phyloP scores from a whole-genome alignment of 2,797 vertebrate species.

The Hypotaenidia philippensis region DNA sequence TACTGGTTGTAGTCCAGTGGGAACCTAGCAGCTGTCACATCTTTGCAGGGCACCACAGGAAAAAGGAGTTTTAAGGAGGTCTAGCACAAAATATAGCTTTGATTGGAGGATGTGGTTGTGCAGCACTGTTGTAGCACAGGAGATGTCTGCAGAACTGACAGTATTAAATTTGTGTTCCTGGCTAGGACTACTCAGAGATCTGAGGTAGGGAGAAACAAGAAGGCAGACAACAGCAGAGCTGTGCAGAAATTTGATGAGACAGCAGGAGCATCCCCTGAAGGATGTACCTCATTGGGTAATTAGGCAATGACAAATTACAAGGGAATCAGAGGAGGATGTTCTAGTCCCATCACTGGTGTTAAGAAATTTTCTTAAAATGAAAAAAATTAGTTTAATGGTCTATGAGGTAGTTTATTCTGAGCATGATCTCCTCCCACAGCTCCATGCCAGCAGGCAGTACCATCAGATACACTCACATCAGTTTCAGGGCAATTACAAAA shows the following conservation, averaged over 20 bases:
- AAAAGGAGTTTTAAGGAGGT: not conserved
- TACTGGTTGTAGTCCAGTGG: not conserved
- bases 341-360: not conserved
- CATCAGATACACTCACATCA: not conserved
- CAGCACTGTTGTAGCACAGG: not conserved
- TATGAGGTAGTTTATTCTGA: not conserved
- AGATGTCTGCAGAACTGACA: not conserved
- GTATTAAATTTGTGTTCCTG: not conserved
- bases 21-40: not conserved
- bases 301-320: not conserved
- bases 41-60: not conserved
- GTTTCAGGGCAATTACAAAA: not conserved
- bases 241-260: not conserved
- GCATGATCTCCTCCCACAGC: not conserved
- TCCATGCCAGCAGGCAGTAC: not conserved
- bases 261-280: not conserved
- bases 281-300: not conserved
- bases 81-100: not conserved
- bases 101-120: not conserved
- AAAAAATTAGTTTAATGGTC: not conserved
- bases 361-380: not conserved
- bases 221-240: not conserved
- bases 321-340: not conserved
- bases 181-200: not conserved
- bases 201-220: not conserved